A percentile compares a stretch with the other conserved stretches of the same genome.
These are phyloP conservation scores for Stenichneumon culpator DNA, from an alignment of 2,888 invertebrate species.

Conservation along the genomic window DNA sequence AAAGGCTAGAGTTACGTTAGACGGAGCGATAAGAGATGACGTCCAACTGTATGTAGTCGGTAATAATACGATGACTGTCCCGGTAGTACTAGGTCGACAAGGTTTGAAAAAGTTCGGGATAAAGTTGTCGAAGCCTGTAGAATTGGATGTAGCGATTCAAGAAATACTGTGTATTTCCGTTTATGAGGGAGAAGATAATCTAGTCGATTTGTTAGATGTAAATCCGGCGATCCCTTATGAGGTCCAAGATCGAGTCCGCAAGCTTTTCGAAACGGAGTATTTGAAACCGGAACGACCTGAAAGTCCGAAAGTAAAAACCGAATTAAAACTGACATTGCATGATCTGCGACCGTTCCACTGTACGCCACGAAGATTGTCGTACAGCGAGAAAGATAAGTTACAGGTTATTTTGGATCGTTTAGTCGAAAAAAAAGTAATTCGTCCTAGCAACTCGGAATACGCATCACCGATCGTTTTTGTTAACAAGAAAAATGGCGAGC, in stretches of 20 bases:
- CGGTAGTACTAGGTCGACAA: conserved; percentile 39
- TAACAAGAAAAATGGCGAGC: conserved; percentile 49
- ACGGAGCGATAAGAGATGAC: no score
- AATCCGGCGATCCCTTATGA: no score
- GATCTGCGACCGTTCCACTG: conserved; percentile 60
- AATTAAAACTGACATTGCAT: conserved; percentile 55
- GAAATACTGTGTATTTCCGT: no score
- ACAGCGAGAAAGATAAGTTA: conserved; percentile 59
- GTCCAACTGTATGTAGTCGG: conserved; percentile 50
- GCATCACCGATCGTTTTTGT: conserved; percentile 61
- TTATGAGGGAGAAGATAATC: no score
- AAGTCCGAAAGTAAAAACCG: conserved; percentile 45
- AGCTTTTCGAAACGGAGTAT: conserved; percentile 47
- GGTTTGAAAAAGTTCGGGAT: conserved; percentile 23
- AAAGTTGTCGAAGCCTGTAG: not conserved
- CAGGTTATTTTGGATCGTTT: conserved; percentile 63
- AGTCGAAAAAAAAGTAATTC: conserved; percentile 51
- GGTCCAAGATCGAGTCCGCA: conserved; percentile 21
- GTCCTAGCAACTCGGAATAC: conserved; percentile 60
- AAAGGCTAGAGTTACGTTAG: no score
- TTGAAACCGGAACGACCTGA: conserved; percentile 42
- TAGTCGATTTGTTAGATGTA: no score
- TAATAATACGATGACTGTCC: conserved; percentile 51
- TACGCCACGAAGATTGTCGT: conserved; percentile 60
- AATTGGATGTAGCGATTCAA: conserved; percentile 27